Conservation (phyloP, 2,888 invertebrate genomes). For the Hoplodrina blanda region DNA sequence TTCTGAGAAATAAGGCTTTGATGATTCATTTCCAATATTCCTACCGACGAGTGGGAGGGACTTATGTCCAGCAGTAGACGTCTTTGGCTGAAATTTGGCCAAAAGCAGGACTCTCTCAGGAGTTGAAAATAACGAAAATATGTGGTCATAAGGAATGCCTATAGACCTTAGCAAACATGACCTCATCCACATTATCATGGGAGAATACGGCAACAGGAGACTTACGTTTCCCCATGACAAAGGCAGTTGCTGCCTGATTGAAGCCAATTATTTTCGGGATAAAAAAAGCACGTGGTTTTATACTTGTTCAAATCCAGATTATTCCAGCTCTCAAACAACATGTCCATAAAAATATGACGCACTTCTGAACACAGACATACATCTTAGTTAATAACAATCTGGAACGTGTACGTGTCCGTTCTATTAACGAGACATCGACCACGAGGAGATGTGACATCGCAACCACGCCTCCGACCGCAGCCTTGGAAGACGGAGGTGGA, state of each 20-base stretch:
- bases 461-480: slow-evolving; percentile 61
- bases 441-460: slow-evolving; percentile 48
- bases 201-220: neutral
- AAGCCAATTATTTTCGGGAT: slow-evolving; percentile 29
- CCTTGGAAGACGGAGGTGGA: slow-evolving; percentile 50
- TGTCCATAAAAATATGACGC: slow-evolving; percentile 48
- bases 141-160: too few species aligned
- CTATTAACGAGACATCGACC: slow-evolving; percentile 38
- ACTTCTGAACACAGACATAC: slow-evolving; percentile 15
- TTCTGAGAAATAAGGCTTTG: neutral
- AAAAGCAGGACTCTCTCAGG: too few species aligned
- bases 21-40: neutral
- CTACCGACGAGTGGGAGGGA: too few species aligned
- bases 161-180: neutral
- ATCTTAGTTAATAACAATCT: slow-evolving; percentile 26
- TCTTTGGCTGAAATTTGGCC: too few species aligned
- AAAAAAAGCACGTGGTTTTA: neutral
- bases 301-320: slow-evolving; percentile 27
- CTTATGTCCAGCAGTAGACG: too few species aligned
- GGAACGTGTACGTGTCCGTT: slow-evolving; percentile 31
- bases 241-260: slow-evolving; percentile 11
- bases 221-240: neutral
- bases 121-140: too few species aligned
- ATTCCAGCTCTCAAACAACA: slow-evolving; percentile 39
- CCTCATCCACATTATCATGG: neutral